Evolutionary conservation across 92 coral and sea anemone genomes (phyloP).

Genomic region (Phenganax subtilis): DNA sequence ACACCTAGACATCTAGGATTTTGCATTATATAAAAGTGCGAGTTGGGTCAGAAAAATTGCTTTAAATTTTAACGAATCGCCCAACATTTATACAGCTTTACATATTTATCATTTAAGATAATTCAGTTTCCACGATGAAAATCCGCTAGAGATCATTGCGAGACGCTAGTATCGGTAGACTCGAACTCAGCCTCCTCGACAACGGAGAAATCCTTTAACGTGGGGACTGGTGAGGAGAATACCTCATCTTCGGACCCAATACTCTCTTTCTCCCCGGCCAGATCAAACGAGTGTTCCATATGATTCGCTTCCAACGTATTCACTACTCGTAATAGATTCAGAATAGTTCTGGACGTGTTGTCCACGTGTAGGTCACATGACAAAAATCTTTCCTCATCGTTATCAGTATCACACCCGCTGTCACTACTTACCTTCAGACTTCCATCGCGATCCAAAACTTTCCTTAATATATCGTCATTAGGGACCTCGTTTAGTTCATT

Average conservation of each 20-base stretch:
- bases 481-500: slow-evolving; percentile 33
- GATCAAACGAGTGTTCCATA: slow-evolving; percentile 10
- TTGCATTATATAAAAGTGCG: too few relatives aligned
- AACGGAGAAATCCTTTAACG: neutral
- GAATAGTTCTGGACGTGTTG: slow-evolving; percentile 2
- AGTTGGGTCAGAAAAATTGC: too few relatives aligned
- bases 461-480: slow-evolving; percentile 25
- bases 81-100: too few relatives aligned
- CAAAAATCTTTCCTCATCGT: slow-evolving; percentile 17
- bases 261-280: neutral
- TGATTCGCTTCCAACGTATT: slow-evolving; percentile 19
- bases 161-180: slow-evolving; percentile 30
- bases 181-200: slow-evolving; percentile 29
- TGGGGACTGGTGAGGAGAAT: slow-evolving; percentile 8
- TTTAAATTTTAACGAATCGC: too few relatives aligned
- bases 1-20: too few relatives aligned
- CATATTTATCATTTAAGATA: neutral
- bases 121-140: neutral
- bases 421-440: slow-evolving; percentile 13
- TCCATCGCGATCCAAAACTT: neutral
- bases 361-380: slow-evolving; percentile 1
- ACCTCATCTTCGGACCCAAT: slow-evolving; percentile 34
- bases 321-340: slow-evolving; percentile 20
- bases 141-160: neutral
- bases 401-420: slow-evolving; percentile 39